Evolutionary conservation across 2,797 vertebrate genomes (phyloP), one percentile per base, ranked within the genome.

Genomic region (Mormyrus hasselquistii): DNA sequence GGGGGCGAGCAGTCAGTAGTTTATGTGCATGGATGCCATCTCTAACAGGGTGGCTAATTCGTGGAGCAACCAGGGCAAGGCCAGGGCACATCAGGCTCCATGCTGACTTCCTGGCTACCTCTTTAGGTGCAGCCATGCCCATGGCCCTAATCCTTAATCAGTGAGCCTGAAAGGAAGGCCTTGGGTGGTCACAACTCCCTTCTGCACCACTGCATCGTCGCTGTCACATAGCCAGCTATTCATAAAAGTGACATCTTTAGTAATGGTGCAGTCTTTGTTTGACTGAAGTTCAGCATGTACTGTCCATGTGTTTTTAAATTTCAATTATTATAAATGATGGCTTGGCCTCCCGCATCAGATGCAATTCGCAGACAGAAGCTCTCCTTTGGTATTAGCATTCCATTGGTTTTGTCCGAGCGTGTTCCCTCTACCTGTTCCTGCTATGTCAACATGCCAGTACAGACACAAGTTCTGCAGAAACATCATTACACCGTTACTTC

Each of bases 111-210:
- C 76, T 82, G 76, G 76, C 76, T 82, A 47, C 76, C 76, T n/a
- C 41, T n/a, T 82, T n/a, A 44, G 76, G 19, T 82, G 19, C 41
- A 44, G 76, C 41, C 38, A 47, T 82, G 76, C 76, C 19, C 41
- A 47, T 89, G 89, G 89, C 90, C 90, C 92, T 92, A 93, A 93
- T 94, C 93, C 93, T 92, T 93, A 93, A 93, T 93, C 92, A 93
- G 90, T 57, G 90, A 59, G 83, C 87, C 90, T 90, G 92, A 92
- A 92, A 92, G 92, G 91, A 88, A 82, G 88, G 91, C 85, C 49
- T 88, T 91, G 91, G 91, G 91, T 93, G 76, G 88, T 87, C 34
- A 44, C 41, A 79, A 79, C 73, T 79, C 73, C 73, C 41, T 41
- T 47, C 76, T 82, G 76, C 38, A 47, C 76, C 19, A 8, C 19